Conservation (phyloP, 2,888 invertebrate genomes). For the Ophion costatus region DNA sequence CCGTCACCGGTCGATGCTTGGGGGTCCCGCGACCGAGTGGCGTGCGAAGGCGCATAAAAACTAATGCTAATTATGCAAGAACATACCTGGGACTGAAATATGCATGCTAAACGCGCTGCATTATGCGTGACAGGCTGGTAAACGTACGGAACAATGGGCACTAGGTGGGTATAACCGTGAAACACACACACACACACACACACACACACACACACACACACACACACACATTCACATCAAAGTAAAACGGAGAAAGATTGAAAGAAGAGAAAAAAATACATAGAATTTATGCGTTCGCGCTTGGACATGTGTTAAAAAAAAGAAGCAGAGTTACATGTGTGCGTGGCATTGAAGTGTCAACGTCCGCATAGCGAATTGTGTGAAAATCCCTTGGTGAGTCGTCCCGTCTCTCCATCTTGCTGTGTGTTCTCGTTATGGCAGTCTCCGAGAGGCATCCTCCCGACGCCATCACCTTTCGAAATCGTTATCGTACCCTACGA, state of each 20-base stretch:
- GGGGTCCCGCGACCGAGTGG: conserved; percentile 62
- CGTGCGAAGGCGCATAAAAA: conserved; percentile 74
- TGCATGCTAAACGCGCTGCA: conserved; percentile 79
- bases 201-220: conserved; percentile 57
- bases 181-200: conserved; percentile 51
- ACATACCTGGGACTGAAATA: conserved; percentile 80
- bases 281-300: conserved; percentile 62
- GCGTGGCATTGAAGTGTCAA: conserved; percentile 53
- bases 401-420: conserved; percentile 35
- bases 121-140: conserved; percentile 79
- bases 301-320: conserved; percentile 49
- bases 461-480: conserved; percentile 30
- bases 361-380: conserved; percentile 64
- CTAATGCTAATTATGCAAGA: conserved; percentile 80
- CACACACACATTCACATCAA: conserved; percentile 43
- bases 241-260: conserved; percentile 70
- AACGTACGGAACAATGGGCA: conserved; percentile 74
- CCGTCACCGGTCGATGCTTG: conserved; percentile 64
- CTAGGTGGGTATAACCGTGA: conserved; percentile 71
- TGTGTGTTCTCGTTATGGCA: conserved; percentile 12
- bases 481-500: conserved; percentile 40
- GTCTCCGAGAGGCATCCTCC: conserved; percentile 23
- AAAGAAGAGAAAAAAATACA: conserved; percentile 68
- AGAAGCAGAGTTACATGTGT: conserved; percentile 32
- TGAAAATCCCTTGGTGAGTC: conserved; percentile 49